These are phyloP conservation scores for Trachemys scripta DNA, from an alignment of 2,113 vertebrate species.

Conservation along the genomic window DNA sequence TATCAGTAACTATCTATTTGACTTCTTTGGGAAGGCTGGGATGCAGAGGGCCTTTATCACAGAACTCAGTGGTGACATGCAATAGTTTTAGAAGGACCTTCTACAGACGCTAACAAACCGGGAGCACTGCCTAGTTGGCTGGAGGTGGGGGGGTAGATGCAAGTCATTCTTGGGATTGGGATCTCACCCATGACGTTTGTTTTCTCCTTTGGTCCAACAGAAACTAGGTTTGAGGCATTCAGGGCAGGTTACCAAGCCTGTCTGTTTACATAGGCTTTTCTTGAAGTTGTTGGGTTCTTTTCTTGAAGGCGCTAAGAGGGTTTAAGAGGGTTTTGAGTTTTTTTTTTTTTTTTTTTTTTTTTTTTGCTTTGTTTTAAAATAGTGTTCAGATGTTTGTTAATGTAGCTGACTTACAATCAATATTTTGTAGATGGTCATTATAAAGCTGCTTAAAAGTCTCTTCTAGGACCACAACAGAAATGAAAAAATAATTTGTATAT, in stretches of 20 bases:
- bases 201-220: not conserved
- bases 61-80: not conserved
- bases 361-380: not conserved
- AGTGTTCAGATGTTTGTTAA: not conserved
- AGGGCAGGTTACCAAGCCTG: not conserved
- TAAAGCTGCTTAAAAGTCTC: not conserved
- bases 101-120: not conserved
- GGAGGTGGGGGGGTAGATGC: not conserved
- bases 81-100: not conserved
- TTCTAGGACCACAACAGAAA: not conserved
- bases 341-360: not conserved
- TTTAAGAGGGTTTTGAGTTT: not conserved
- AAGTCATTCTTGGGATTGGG: not conserved
- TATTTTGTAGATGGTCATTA: not conserved
- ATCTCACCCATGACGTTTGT: not conserved
- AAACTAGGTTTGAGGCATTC: not conserved
- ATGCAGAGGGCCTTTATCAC: no score
- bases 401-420: not conserved
- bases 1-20: not conserved
- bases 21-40: no score
- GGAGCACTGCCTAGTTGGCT: not conserved
- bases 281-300: not conserved
- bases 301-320: not conserved
- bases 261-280: not conserved
- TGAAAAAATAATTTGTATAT: no score